Base-by-base conservation (phyloP, 2,797 vertebrate species). In the Pangasius larnaudii region DNA sequence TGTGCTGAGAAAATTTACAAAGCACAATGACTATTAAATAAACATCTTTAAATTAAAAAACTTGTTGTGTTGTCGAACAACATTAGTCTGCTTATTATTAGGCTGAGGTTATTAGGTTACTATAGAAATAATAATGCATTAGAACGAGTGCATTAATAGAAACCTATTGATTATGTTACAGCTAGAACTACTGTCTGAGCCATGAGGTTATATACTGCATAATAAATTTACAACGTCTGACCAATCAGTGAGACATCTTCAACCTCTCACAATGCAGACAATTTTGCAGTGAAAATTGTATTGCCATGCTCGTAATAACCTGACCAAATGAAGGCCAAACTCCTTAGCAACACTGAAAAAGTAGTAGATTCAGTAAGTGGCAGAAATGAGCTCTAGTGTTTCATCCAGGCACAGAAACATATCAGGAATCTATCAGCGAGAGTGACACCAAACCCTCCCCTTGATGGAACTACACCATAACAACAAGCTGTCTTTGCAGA, bases 341-440 rank as follows among this genome's bases (percentile, higher is more conserved):
- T 46, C 59, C 84, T 90, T 83, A 91, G 63, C 49, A 65, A n/a
- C 79, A 93, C 94, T 91, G 87, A 65, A 89, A 92, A 87, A 78
- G 91, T 85, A 92, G 89, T 89, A 88, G 90, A 89, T 90, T 92
- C 91, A 89, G 89, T 93, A 94, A 92, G 92, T 94, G 93, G 92
- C 93, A 93, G 93, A 90, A 87, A 77, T 42, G 89, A 87, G 92
- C 90, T 49, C 89, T 90, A 85, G 88, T 71, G 56, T 86, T 85
- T 90, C 56, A 74, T 79, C 86, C 90, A 91, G 89, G 90, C 84
- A 58, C 89, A 93, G 92, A 94, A 95, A 94, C 90, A 81, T 81
- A 95, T 95, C 94, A 94, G 93, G 92, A 93, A 93, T 91, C 93
- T 93, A 94, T 95, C 94, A 95, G 85, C 58, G 85, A 91, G 94